Conservation (phyloP, 2,888 invertebrate species). For the Stenichneumon culpator region DNA sequence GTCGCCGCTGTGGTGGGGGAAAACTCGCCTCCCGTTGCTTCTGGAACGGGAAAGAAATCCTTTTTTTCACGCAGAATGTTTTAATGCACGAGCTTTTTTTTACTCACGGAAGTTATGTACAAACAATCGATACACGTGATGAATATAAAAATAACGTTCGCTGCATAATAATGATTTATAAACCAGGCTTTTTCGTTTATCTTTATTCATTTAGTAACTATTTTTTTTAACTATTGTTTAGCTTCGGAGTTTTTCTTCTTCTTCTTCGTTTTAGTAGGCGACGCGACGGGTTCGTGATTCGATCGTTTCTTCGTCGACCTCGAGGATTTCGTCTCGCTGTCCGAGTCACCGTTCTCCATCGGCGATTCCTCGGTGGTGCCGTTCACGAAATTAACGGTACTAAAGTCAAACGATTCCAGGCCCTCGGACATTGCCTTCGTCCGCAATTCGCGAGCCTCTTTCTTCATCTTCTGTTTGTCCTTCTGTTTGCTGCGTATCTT, state of each 20-base stretch:
- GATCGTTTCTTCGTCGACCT: slow-evolving; percentile 68
- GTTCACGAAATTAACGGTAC: slow-evolving; percentile 72
- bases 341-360: slow-evolving; percentile 70
- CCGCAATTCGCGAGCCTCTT: slow-evolving; percentile 85
- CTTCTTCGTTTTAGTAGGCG: slow-evolving; percentile 74
- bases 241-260: slow-evolving; percentile 71
- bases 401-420: slow-evolving; percentile 82
- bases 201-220: slow-evolving; percentile 50
- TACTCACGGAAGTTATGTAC: slow-evolving; percentile 70
- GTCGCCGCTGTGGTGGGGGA: background rate
- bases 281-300: slow-evolving; percentile 57
- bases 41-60: background rate
- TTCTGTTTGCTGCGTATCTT: slow-evolving; percentile 80
- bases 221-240: slow-evolving; percentile 43
- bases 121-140: slow-evolving; percentile 69
- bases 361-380: slow-evolving; percentile 59
- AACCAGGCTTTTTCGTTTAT: slow-evolving; percentile 34
- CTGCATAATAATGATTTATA: slow-evolving; percentile 33
- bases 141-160: slow-evolving; percentile 75
- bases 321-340: slow-evolving; percentile 43
- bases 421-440: slow-evolving; percentile 85
- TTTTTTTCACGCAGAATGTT: background rate
- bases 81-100: slow-evolving; percentile 41
- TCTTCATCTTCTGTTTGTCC: slow-evolving; percentile 85
- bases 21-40: background rate